phyloP scores from a whole-genome alignment of 2,113 vertebrate genomes.

The Eublepharis macularius region DNA sequence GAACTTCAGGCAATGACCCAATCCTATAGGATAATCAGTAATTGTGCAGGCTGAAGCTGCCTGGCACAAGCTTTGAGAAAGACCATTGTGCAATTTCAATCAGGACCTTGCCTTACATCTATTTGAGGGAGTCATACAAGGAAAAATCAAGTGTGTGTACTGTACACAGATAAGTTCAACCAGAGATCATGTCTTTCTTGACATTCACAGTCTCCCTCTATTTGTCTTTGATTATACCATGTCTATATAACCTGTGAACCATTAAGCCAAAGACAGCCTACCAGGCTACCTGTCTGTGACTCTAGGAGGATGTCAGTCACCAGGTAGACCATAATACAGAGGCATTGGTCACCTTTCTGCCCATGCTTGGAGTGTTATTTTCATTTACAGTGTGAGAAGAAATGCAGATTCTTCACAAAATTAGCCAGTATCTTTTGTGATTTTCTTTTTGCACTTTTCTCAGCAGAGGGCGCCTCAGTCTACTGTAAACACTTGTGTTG shows the following conservation, averaged over 20 bases:
- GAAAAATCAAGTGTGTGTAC: too few species aligned
- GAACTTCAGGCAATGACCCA: too few species aligned
- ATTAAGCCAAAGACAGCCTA: background rate
- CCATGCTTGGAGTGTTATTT: background rate
- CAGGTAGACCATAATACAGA: background rate
- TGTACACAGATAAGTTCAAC: too few species aligned
- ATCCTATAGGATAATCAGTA: too few species aligned
- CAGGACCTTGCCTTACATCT: too few species aligned
- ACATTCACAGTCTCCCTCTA: too few species aligned
- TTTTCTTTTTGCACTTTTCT: constrained; percentile 26
- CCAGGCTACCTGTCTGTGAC: background rate
- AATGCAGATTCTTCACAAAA: background rate
- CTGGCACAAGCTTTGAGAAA: too few species aligned
- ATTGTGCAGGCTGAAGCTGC: too few species aligned
- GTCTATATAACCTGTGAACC: background rate
- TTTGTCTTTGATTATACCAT: background rate
- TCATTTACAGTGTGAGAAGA: background rate
- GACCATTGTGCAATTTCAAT: too few species aligned
- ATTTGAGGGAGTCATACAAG: too few species aligned
- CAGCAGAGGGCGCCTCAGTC: constrained; percentile 71
- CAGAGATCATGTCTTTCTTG: too few species aligned
- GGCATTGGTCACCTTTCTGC: background rate
- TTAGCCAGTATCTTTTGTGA: background rate
- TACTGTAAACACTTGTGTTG: constrained; percentile 11
- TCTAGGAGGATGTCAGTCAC: background rate